Conservation (phyloP, 1,140 invertebrate genomes). For the Pantala flavescens region DNA sequence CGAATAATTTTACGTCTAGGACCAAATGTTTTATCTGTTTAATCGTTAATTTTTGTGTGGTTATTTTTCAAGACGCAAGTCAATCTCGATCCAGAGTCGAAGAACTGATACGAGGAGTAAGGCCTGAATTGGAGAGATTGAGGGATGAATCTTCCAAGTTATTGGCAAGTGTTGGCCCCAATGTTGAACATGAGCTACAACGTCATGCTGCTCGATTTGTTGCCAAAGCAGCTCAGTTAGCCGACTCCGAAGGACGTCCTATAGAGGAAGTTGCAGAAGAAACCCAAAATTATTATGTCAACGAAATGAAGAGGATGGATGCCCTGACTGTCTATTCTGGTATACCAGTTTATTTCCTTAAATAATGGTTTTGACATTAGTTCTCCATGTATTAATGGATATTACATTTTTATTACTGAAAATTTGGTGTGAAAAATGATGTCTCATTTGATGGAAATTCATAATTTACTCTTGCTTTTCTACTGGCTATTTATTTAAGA, state of each 20-base stretch:
- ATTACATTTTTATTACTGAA: no score
- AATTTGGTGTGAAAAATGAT: no score
- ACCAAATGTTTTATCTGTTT: not conserved
- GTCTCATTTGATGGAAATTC: no score
- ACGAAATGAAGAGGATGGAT: slow-evolving; percentile 63
- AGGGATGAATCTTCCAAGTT: slow-evolving; percentile 32
- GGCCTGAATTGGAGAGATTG: slow-evolving; percentile 45
- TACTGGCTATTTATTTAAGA: no score
- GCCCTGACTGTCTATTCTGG: slow-evolving; percentile 57
- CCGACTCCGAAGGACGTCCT: slow-evolving; percentile 25
- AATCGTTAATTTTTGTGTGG: no score
- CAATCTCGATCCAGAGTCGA: not conserved
- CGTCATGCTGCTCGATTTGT: not conserved
- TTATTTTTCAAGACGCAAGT: not conserved
- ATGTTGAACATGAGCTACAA: slow-evolving; percentile 51
- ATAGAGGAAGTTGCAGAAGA: slow-evolving; percentile 83
- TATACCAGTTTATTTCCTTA: slow-evolving; percentile 27
- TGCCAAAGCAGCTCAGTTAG: not conserved
- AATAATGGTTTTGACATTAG: not conserved
- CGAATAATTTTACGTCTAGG: not conserved
- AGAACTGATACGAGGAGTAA: slow-evolving; percentile 27
- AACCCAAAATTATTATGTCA: slow-evolving; percentile 84
- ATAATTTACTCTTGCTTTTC: no score
- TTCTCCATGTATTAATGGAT: not conserved
- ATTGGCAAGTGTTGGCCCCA: slow-evolving; percentile 24